phyloP scores from a whole-genome alignment of 1,140 invertebrate species.

The Drosophila ananassae region DNA sequence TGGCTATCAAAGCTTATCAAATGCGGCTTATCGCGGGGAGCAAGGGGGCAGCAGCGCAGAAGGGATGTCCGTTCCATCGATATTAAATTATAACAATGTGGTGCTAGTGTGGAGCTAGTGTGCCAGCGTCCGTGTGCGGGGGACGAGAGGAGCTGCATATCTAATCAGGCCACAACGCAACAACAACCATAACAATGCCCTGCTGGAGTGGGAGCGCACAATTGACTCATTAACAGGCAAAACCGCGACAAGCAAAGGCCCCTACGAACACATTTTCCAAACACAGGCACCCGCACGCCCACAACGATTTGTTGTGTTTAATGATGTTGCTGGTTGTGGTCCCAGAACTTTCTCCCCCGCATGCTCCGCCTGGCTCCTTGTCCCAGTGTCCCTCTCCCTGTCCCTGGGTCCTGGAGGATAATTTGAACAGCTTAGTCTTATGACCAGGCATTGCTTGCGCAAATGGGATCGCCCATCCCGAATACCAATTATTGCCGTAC shows the following conservation, averaged over 20 bases:
- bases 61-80: slow-evolving; percentile 31
- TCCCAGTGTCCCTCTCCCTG: not conserved
- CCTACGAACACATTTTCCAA: slow-evolving; percentile 15
- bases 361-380: not conserved
- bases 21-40: slow-evolving; percentile 6
- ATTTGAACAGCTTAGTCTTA: slow-evolving; percentile 55
- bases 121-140: slow-evolving; percentile 7
- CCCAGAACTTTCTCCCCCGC: slow-evolving; percentile 13
- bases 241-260: slow-evolving; percentile 71
- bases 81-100: slow-evolving; percentile 76
- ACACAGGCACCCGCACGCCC: slow-evolving; percentile 8
- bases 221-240: slow-evolving; percentile 80
- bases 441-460: slow-evolving; percentile 32
- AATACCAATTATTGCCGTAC: slow-evolving; percentile 24
- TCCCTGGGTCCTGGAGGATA: slow-evolving; percentile 29
- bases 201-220: slow-evolving; percentile 40
- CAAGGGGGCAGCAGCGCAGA: not conserved
- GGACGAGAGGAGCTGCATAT: slow-evolving; percentile 32
- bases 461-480: not conserved
- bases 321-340: slow-evolving; percentile 60
- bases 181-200: slow-evolving; percentile 11
- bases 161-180: slow-evolving; percentile 66
- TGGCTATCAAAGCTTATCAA: slow-evolving; percentile 74
- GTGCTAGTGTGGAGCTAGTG: not conserved
- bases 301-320: slow-evolving; percentile 60